Evolutionary conservation across 2,888 invertebrate species (phyloP), one percentile per base, ranked within the genome.

Genomic region (Chalcis sispes): DNA sequence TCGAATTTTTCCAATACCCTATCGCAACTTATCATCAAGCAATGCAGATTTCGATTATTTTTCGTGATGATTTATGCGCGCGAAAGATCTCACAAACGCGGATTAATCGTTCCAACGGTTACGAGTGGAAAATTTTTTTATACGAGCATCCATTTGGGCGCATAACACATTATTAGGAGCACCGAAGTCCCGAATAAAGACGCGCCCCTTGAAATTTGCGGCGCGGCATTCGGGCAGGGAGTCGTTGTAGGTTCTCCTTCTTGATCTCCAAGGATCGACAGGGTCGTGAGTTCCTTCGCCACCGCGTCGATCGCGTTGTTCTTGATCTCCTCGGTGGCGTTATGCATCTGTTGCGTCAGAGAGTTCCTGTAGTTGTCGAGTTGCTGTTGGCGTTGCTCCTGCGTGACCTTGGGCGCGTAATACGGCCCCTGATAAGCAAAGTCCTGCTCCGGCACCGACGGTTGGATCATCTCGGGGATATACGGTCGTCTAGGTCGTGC

Each of bases 291-390:
- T n/a, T n/a, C n/a, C n/a, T n/a, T 32, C 5, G 32, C 32, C 32
- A 32, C 15, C 15, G 42, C 48, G 32, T 58, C 18, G 1, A 32
- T 29, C 2, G 75, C 15, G 76, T 61, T 67, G 66, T 72, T 69
- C 75, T 32, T 3, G 15, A 59, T 7, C 70, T 71, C 5, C 74
- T 67, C 18, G 73, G 62, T 59, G 58, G 72, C 66, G 75, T 62
- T 3, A 3, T 10, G 27, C 27, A 36, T 4, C 5, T 23, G 27
- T 27, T 75, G 48, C 40, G 42, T 46, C 3, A 18, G 10, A 0
- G 77, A 62, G 42, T 79, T 81, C 32, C 81, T 66, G 75, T 83
- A 82, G 59, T 81, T 81, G 20, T 83, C 82, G 40, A 81, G 40
- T 52, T 82, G 80, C 0, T 81, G 80, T 7, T 73, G 71, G 40